Conservation (phyloP, 2,113 vertebrate species). For the Sinocyclocheilus maitianheensis region DNA sequence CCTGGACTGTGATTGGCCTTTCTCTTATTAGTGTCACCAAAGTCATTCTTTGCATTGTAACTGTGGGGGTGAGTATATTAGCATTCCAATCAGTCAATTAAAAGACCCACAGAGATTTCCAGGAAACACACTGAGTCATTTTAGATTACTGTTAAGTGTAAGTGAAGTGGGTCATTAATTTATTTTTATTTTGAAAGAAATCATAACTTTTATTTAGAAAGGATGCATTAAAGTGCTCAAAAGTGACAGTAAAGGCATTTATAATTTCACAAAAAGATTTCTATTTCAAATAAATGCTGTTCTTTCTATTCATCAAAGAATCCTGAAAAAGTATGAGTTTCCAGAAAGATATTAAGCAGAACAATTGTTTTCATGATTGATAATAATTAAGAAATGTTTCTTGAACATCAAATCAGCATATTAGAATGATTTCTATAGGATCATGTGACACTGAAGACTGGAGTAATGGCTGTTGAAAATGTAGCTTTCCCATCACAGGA, state of each 20-base stretch:
- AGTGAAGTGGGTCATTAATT: background rate
- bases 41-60: slow-evolving; percentile 23
- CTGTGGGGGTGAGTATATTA: slow-evolving; percentile 41
- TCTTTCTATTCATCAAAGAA: background rate
- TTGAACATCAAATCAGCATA: too few species aligned
- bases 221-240: background rate
- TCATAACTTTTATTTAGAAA: background rate
- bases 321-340: background rate
- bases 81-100: background rate
- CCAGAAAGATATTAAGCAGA: background rate
- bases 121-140: background rate
- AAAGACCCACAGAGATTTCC: background rate
- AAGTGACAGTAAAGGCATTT: background rate
- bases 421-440: background rate
- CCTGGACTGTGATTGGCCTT: slow-evolving; percentile 11
- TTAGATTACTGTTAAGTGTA: too few species aligned
- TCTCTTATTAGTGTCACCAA: slow-evolving; percentile 25
- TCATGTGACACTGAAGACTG: background rate
- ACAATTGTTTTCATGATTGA: background rate
- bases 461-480: background rate
- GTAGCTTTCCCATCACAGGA: background rate
- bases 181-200: background rate
- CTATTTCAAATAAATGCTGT: background rate
- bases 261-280: background rate
- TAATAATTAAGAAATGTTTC: background rate